A percentile compares a stretch with the other conserved stretches of the same genome.
These are phyloP conservation scores for Notocelia uddmanniana DNA, from an alignment of 2,888 invertebrate species.

Conservation along the genomic window DNA sequence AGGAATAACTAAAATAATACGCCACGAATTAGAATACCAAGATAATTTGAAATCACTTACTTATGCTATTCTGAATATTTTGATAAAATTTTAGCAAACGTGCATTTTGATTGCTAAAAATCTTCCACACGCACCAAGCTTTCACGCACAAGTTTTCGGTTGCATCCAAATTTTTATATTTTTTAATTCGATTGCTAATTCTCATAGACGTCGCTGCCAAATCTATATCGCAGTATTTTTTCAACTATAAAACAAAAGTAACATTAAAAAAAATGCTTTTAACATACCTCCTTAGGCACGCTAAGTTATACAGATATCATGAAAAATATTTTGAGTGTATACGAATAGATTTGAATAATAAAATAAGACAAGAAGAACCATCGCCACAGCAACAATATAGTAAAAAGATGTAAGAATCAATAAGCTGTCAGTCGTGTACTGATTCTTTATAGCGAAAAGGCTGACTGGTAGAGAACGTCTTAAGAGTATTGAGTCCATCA, in stretches of 20 bases:
- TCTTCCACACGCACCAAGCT: constrained; percentile 73
- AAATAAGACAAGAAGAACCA: constrained; percentile 4
- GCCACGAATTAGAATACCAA: neutral
- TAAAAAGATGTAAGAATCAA: no score
- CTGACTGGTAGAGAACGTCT: no score
- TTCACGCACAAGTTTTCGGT: constrained; percentile 69
- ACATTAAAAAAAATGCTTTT: neutral
- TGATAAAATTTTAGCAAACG: constrained; percentile 55
- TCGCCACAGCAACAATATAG: constrained; percentile 6
- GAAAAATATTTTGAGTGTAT: neutral
- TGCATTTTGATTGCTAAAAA: constrained; percentile 75
- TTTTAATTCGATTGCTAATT: constrained; percentile 55
- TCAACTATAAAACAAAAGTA: constrained; percentile 57
- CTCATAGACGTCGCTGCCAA: constrained; percentile 54
- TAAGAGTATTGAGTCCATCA: no score
- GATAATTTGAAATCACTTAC: constrained; percentile 48
- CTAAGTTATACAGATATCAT: neutral
- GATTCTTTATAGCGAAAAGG: no score
- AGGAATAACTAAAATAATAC: neutral
- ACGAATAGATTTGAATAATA: neutral
- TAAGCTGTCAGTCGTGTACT: no score
- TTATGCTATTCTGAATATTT: constrained; percentile 43
- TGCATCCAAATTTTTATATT: constrained; percentile 59
- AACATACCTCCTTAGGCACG: neutral
- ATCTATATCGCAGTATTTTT: constrained; percentile 65